A percentile compares a stretch with the other conserved stretches of the same genome.
Conservation (phyloP, 2,113 vertebrate genomes). For the Hydrochoerus hydrochaeris region DNA sequence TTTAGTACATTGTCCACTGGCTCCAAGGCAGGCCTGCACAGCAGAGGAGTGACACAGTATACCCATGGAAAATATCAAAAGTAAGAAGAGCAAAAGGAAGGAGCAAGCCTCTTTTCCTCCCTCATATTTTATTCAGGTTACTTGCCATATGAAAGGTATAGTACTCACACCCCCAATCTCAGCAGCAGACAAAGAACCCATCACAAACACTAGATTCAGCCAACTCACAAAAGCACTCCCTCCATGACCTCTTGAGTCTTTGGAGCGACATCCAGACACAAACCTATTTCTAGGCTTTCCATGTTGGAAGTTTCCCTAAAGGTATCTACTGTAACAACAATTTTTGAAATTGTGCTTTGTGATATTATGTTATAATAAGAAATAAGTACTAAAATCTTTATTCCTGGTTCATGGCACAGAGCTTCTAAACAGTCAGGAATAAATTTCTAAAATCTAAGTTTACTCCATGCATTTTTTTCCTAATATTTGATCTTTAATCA, state of each 20-base stretch:
- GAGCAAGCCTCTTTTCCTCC: not conserved
- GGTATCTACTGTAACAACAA: not conserved
- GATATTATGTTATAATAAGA: not conserved
- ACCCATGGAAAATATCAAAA: not conserved
- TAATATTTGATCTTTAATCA: not conserved
- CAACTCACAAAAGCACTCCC: not conserved
- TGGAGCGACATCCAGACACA: not conserved
- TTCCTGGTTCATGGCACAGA: not conserved
- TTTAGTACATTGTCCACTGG: not conserved
- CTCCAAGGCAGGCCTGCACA: not conserved
- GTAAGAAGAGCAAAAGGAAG: not conserved
- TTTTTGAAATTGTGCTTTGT: conserved; percentile 2
- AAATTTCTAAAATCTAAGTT: not conserved
- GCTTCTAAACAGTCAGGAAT: not conserved
- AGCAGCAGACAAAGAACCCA: not conserved
- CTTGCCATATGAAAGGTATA: not conserved
- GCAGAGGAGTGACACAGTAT: not conserved
- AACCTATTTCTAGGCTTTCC: conserved; percentile 41
- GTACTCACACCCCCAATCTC: not conserved
- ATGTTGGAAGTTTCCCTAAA: not conserved
- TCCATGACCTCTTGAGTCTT: not conserved
- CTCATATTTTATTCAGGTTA: not conserved
- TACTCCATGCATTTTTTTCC: not conserved
- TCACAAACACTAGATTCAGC: not conserved
- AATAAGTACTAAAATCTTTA: not conserved